Evolutionary conservation across 2,797 vertebrate genomes (phyloP).

Genomic region (Aselliscus stoliczkanus): DNA sequence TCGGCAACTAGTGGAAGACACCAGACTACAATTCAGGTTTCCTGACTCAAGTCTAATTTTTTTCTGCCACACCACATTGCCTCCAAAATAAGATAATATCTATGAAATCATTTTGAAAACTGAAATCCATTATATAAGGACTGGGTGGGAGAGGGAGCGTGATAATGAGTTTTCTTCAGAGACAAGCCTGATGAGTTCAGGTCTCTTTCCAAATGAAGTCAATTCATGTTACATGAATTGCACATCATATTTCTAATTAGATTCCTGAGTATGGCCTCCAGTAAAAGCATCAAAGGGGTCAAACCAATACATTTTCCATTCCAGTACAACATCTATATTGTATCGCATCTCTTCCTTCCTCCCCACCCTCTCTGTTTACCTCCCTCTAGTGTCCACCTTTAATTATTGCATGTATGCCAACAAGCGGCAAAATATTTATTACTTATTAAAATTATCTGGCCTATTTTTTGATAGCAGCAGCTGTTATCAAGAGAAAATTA

Average conservation of each 20-base stretch:
- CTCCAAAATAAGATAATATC: conserved; percentile 71
- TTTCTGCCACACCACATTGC: conserved; percentile 62
- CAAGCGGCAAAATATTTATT: background rate
- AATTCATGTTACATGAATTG: background rate
- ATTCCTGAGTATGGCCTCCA: conserved; percentile 9
- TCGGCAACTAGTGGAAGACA: background rate
- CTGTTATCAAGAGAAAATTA: conserved; percentile 7
- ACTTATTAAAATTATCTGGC: background rate
- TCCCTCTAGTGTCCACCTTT: conserved; percentile 21
- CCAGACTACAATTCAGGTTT: conserved; percentile 46
- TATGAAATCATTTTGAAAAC: conserved; percentile 63
- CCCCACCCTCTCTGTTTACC: background rate
- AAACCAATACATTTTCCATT: conserved; percentile 14
- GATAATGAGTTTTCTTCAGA: conserved; percentile 25
- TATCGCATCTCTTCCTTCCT: background rate
- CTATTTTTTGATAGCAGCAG: conserved; percentile 23
- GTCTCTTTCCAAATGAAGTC: conserved; percentile 35
- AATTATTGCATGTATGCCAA: background rate
- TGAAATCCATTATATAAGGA: conserved; percentile 30
- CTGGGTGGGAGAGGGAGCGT: background rate
- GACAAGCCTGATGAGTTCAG: background rate
- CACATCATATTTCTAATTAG: conserved; percentile 12
- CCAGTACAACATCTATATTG: background rate
- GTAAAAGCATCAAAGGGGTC: conserved; percentile 15
- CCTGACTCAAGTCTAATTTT: conserved; percentile 58